Evolutionary conservation across 1,140 invertebrate genomes (phyloP).

Genomic region (Contarinia nasturtii): DNA sequence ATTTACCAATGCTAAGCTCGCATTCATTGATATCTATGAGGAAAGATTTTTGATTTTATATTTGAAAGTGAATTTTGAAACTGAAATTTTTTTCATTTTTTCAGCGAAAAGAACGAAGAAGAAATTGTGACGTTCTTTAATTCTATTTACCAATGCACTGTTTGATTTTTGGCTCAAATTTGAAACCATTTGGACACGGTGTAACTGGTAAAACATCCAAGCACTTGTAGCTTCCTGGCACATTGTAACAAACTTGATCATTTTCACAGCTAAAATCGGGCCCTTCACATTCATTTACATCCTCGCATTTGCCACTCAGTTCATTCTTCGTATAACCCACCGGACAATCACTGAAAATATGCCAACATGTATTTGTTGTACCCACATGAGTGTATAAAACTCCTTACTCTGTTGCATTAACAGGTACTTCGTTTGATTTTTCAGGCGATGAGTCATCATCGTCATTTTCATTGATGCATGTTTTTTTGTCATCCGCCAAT

Average conservation of each 20-base stretch:
- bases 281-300: constrained; percentile 47
- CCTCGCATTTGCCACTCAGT: constrained; percentile 16
- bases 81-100: no score
- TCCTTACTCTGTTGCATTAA: background rate
- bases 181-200: background rate
- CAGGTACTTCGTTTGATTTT: background rate
- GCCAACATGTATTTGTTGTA: background rate
- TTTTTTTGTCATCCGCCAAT: constrained; percentile 37
- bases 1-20: constrained; percentile 26
- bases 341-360: constrained; percentile 4
- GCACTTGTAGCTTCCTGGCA: constrained; percentile 3
- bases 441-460: constrained; percentile 5
- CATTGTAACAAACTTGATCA: constrained; percentile 18
- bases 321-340: constrained; percentile 8
- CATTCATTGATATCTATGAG: constrained; percentile 60
- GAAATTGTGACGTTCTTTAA: no score
- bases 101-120: no score
- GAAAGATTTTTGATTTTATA: constrained; percentile 17
- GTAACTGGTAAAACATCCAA: background rate
- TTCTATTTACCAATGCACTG: constrained; percentile 2
- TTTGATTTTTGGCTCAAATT: constrained; percentile 1
- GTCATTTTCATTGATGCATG: constrained; percentile 24
- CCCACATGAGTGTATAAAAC: background rate
- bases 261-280: constrained; percentile 37
- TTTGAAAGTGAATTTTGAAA: no score